Base-by-base conservation (phyloP, 2,888 invertebrate species). In the Fabriciana adippe region DNA sequence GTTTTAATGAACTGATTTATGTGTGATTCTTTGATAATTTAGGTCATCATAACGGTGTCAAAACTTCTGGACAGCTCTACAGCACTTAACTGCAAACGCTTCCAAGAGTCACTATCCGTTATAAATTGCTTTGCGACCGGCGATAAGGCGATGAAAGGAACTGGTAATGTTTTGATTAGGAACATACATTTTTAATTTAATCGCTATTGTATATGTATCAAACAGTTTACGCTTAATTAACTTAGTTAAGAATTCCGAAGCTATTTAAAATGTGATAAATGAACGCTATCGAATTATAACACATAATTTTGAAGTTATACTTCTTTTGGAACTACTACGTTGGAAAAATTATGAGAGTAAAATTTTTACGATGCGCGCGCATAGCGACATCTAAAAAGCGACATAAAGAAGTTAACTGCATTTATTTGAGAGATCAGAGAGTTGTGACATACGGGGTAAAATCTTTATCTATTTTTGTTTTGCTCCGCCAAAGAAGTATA, bases 11-110 rank as follows among this genome's bases (percentile, higher is more conserved):
- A 18, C 18, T 18, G 18, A 18, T 18, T 18, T 18, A 18, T 18
- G 18, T 18, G 18, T 18, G 18, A 18, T 14, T 31, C 26, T 26
- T 48, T 56, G 11, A 21, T 13, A 35, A 18, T 61, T 18, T 18
- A 97, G 96, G 97, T 98, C 47, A 98, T 99, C 73, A 98, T 99
- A 79, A 97, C 98, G 0, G 97, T 99, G 15, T 99, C 99, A 0
- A 97, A 98, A 87, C 95, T 99, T 89, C 94, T 98, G 72, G 98
- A 98, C 68, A 97, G 96, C 79, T 96, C 97, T 6, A 96, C 97
- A n/a, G 97, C 97, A 3, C 90, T 98, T 73, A 98, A 98, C 89
- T 98, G 97, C 87, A 96, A 97, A n/a, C 94, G 98, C 55, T 98
- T 99, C 87, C 98, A 98, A 93, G 98, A 98, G 86, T 98, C 97